Conservation (phyloP, 2,113 vertebrate species). For the Pseudorhombus dupliciocellatus region DNA sequence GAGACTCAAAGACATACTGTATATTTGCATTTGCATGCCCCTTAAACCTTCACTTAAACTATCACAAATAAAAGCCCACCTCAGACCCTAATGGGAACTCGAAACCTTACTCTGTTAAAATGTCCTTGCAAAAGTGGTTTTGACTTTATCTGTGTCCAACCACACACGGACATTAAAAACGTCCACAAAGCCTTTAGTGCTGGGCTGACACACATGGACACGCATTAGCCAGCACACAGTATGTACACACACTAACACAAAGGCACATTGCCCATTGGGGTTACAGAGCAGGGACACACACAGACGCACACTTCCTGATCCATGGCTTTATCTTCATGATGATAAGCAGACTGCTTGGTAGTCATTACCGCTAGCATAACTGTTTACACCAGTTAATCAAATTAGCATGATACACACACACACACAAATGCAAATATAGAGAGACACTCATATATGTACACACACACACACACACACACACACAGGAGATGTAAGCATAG, state of each 20-base stretch:
- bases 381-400: constrained; percentile 80
- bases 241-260: constrained; percentile 2
- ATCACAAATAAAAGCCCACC: neutral
- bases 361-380: constrained; percentile 80
- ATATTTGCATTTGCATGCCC: too few species aligned
- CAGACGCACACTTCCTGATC: constrained; percentile 35
- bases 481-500: constrained; percentile 50
- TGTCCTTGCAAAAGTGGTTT: neutral
- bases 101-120: neutral
- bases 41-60: too few species aligned
- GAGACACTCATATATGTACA: neutral
- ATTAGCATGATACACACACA: constrained; percentile 71
- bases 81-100: neutral
- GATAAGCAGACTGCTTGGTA: constrained; percentile 76
- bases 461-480: constrained; percentile 1
- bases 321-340: constrained; percentile 76
- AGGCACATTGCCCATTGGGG: constrained; percentile 36
- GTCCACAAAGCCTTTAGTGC: neutral
- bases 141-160: too few species aligned
- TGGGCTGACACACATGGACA: constrained; percentile 3
- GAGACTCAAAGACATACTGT: too few species aligned
- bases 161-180: neutral
- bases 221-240: constrained; percentile 7
- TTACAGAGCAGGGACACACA: constrained; percentile 26
- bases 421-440: neutral